Percentiles rank a stretch among this genome's conserved stretches.
Conservation (phyloP, 2,888 invertebrate species). For the Erynnis tages region DNA sequence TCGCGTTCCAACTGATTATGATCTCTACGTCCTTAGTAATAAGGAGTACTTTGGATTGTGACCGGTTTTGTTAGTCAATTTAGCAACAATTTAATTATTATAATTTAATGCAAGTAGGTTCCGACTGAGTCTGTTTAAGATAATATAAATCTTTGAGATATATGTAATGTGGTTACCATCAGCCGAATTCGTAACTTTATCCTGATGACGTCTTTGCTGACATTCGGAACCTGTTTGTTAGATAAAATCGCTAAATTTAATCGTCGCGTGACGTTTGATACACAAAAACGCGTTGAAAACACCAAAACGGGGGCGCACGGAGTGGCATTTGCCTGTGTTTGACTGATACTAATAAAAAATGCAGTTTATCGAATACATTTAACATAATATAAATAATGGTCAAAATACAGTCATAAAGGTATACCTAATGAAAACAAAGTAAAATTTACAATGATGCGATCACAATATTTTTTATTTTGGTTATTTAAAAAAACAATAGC, state of each 20-base stretch:
- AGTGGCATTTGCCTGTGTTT: no score
- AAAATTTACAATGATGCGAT: no score
- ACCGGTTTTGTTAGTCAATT: not conserved
- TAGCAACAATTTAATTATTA: slow-evolving; percentile 4
- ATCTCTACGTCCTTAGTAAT: not conserved
- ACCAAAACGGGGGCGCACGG: slow-evolving; percentile 5
- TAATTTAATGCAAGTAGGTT: slow-evolving; percentile 7
- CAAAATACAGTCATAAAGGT: no score
- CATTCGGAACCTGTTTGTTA: slow-evolving; percentile 14
- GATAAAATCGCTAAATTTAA: slow-evolving; percentile 14
- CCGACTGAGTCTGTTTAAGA: not conserved
- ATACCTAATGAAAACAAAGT: no score
- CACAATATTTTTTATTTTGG: no score
- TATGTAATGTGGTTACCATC: not conserved
- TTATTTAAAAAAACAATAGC: no score
- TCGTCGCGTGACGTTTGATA: slow-evolving; percentile 4
- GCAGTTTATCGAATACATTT: no score
- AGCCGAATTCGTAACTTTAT: not conserved
- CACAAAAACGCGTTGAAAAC: slow-evolving; percentile 18
- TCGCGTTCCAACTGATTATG: not conserved
- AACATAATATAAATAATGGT: no score
- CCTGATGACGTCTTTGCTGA: slow-evolving; percentile 13
- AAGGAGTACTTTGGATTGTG: not conserved
- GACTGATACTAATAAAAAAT: no score
- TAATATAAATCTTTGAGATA: not conserved